Evolutionary conservation across 2,797 vertebrate genomes (phyloP), one percentile per base, ranked within the genome.

Genomic region (Ctenochaetus hawaiiensis): DNA sequence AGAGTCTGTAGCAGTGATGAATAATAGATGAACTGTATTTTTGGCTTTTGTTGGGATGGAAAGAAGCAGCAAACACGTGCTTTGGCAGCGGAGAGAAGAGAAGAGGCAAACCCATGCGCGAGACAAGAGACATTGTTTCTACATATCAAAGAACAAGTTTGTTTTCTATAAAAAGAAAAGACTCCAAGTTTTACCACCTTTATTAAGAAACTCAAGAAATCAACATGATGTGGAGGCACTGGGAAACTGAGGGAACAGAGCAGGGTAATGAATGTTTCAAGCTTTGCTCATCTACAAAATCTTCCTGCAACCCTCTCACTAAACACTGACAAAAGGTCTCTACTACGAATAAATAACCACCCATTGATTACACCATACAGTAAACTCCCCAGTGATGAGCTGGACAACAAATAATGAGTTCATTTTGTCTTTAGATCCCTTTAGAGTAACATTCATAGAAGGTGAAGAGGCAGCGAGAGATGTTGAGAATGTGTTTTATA

Each of bases 11-110:
- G 65, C 54, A 23, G 2, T 37, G 16, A 84, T 88, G 77, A 86
- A 87, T 92, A 82, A 84, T 80, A 64, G 45, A 88, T 84, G 20
- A 88, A 37, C 22, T 75, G 41, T 72, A 81, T 81, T 79, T 78
- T 23, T 67, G 26, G 22, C 68, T 30, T 80, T 62, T 83, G 77
- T 81, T 83, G 44, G 64, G 61, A 67, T 72, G 17, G 58, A 77
- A 52, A 75, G 26, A 43, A 53, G 45, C 10, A 67, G 43, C 49
- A 72, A 71, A 63, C 69, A 77, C 2, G 2, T 67, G 37, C 10
- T 26, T 61, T 79, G 76, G 74, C 68, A 62, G 61, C 0, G 16
- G 43, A 72, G 22, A 52, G 26, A 53, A 79, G 44, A 65, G 49
- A 58, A 30, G 18, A 68, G 44, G 26, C 9, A 70, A 76, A 53